Conservation (phyloP, 1,140 invertebrate genomes). For the Pogonus chalceus region DNA sequence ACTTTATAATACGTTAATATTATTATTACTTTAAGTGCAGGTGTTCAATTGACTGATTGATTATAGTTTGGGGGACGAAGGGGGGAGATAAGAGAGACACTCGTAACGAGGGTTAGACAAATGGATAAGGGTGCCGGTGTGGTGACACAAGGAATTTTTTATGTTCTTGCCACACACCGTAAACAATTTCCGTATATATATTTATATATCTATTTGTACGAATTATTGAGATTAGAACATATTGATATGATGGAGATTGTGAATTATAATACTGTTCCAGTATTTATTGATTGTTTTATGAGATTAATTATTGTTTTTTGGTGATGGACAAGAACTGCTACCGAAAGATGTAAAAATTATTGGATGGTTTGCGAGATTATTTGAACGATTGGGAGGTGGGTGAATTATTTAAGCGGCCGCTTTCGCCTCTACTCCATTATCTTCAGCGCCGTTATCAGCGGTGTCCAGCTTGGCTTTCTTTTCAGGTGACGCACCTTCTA, state of each 20-base stretch:
- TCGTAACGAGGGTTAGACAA: too few species aligned
- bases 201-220: not conserved
- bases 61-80: too few species aligned
- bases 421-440: constrained; percentile 45
- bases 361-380: too few species aligned
- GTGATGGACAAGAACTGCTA: not conserved
- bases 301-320: constrained; percentile 1
- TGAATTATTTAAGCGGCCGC: constrained; percentile 55
- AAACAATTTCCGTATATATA: too few species aligned
- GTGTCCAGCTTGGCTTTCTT: constrained; percentile 60
- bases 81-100: too few species aligned
- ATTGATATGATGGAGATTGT: not conserved
- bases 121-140: too few species aligned
- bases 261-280: not conserved
- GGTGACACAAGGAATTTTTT: too few species aligned
- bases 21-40: too few species aligned
- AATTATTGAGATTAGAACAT: not conserved
- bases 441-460: constrained; percentile 38
- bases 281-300: constrained; percentile 2
- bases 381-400: not conserved
- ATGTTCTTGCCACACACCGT: too few species aligned
- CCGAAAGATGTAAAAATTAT: not conserved
- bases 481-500: constrained; percentile 52
- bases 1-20: too few species aligned
- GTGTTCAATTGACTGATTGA: too few species aligned